These are phyloP conservation scores for Ctenopoma kingsleyae DNA, from an alignment of 2,797 vertebrate genomes.

Conservation along the genomic window DNA sequence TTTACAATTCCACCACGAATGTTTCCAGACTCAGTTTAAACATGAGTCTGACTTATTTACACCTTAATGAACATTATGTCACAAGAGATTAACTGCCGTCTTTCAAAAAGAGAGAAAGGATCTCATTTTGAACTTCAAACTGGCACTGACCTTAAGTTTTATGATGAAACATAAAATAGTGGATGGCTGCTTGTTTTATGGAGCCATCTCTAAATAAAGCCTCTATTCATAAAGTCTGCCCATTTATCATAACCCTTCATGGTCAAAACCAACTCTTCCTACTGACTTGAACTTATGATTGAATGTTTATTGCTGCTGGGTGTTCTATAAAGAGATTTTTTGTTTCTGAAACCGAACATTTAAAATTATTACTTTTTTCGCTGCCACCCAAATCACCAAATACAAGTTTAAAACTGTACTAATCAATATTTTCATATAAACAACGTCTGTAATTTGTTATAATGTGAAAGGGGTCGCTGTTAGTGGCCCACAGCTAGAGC, in stretches of 20 bases:
- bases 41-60: not conserved
- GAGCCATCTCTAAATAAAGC: slow-evolving; percentile 68
- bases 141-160: slow-evolving; percentile 60
- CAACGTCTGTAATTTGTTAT: not conserved
- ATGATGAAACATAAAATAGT: slow-evolving; percentile 58
- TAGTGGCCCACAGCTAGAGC: too few relatives aligned
- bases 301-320: slow-evolving; percentile 11
- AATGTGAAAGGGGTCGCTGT: not conserved
- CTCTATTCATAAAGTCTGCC: slow-evolving; percentile 56
- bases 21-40: slow-evolving; percentile 31
- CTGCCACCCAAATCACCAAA: not conserved
- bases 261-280: slow-evolving; percentile 50
- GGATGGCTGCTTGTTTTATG: slow-evolving; percentile 64
- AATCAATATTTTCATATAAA: not conserved
- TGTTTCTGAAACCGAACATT: slow-evolving; percentile 6
- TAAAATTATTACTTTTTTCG: not conserved
- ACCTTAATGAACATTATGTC: slow-evolving; percentile 36
- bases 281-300: slow-evolving; percentile 45
- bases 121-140: slow-evolving; percentile 52
- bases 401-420: slow-evolving; percentile 6
- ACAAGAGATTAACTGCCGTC: slow-evolving; percentile 32
- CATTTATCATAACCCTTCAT: slow-evolving; percentile 62
- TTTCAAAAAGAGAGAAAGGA: slow-evolving; percentile 32
- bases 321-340: slow-evolving; percentile 2
- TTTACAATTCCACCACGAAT: slow-evolving; percentile 21